Percentiles rank a stretch among this genome's conserved stretches.
Conservation (phyloP, 2,888 invertebrate genomes). For the Hymenopus coronatus region DNA sequence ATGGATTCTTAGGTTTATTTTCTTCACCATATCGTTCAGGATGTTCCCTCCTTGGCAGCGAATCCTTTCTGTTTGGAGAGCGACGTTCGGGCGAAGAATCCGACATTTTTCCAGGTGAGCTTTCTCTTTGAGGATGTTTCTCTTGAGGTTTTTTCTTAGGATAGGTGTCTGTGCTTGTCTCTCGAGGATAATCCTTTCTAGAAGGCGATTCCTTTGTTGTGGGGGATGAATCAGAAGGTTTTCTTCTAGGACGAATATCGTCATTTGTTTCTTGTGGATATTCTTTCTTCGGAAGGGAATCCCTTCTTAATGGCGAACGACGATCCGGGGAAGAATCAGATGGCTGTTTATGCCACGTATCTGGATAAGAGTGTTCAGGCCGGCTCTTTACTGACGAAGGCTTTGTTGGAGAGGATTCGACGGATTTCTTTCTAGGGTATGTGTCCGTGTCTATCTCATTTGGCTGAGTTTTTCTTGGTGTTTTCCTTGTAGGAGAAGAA, state of each 20-base stretch:
- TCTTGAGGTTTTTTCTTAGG: not conserved
- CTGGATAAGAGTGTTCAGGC: not conserved
- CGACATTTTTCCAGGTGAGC: not conserved
- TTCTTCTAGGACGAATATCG: not conserved
- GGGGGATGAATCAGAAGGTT: not conserved
- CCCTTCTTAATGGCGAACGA: slow-evolving; percentile 1
- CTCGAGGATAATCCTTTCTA: not conserved
- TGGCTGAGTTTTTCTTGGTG: not conserved
- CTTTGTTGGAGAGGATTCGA: not conserved
- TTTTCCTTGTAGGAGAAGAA: not conserved
- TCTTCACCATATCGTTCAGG: not conserved
- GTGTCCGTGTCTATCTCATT: not conserved
- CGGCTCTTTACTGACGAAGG: not conserved
- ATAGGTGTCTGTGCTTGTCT: not conserved
- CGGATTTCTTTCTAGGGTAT: not conserved
- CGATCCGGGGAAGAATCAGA: not conserved
- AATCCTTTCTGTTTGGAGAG: not conserved
- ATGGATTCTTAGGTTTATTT: not conserved
- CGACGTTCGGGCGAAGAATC: not conserved
- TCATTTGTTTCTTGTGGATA: not conserved
- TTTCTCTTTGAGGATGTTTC: not conserved
- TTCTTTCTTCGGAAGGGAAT: slow-evolving; percentile 13
- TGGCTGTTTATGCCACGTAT: not conserved
- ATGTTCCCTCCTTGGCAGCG: not conserved
- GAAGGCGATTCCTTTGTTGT: not conserved